A percentile compares a stretch with the other conserved stretches of the same genome.
These are phyloP conservation scores for Hyaena hyaena DNA, from an alignment of 2,113 vertebrate genomes.

Conservation along the genomic window DNA sequence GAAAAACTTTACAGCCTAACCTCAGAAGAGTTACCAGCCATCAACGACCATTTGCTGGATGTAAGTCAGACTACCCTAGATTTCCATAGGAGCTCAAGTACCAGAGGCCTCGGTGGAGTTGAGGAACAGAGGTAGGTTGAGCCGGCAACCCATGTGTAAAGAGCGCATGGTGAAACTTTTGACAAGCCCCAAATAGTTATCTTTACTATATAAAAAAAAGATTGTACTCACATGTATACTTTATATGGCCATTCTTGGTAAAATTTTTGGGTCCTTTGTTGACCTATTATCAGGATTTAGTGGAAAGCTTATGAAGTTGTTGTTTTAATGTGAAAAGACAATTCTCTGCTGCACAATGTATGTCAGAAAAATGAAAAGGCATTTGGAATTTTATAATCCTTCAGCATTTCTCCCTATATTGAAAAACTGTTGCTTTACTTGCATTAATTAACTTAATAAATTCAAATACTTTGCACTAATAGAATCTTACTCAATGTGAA, in stretches of 20 bases:
- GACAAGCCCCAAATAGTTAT: neutral
- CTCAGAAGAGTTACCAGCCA: conserved; percentile 47
- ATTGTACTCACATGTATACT: neutral
- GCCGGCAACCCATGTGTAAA: neutral
- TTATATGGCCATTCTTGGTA: neutral
- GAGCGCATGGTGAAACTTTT: neutral
- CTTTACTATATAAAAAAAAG: neutral
- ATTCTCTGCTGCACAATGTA: neutral
- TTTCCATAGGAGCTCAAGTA: neutral
- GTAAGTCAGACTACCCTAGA: neutral
- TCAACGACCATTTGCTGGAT: neutral
- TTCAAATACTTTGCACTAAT: neutral
- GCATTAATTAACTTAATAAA: conserved; percentile 48
- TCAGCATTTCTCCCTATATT: conserved; percentile 7
- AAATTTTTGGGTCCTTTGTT: neutral
- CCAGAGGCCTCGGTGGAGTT: accelerated
- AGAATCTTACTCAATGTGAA: neutral
- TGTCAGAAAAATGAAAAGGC: neutral
- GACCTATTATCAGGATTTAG: conserved; percentile 27
- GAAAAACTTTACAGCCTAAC: conserved; percentile 33
- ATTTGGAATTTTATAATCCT: conserved; percentile 27
- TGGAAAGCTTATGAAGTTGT: conserved; percentile 13
- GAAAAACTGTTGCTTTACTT: neutral
- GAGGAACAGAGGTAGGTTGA: conserved; percentile 62
- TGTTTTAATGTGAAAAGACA: conserved; percentile 38